Evolutionary conservation across 2,113 vertebrate species (phyloP).

Genomic region (Grus americana): DNA sequence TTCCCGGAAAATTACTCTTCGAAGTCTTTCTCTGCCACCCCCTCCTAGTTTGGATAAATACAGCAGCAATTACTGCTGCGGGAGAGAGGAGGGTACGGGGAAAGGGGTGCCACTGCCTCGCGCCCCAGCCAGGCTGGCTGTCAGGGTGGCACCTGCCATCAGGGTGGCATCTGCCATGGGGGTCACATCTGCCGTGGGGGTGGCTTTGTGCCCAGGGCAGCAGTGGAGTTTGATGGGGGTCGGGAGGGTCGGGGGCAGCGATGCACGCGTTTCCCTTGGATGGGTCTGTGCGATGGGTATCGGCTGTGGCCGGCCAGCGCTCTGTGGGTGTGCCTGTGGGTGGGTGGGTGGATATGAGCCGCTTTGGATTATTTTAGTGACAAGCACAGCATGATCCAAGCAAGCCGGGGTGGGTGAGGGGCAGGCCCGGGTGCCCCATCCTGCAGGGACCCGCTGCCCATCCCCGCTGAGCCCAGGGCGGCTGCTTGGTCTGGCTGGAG

Average conservation of each 20-base stretch:
- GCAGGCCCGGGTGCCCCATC: not conserved
- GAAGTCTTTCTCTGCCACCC: slow-evolving; percentile 62
- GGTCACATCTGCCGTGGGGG: not conserved
- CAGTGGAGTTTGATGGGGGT: rapidly evolving
- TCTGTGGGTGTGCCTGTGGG: too few relatives aligned
- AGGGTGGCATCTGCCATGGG: not conserved
- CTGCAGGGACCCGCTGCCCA: rapidly evolving
- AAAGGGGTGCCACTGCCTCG: not conserved
- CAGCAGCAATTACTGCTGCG: slow-evolving; percentile 41
- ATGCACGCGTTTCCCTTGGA: rapidly evolving
- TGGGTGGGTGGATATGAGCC: rapidly evolving
- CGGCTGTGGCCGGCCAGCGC: rapidly evolving
- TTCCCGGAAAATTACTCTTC: slow-evolving; percentile 56
- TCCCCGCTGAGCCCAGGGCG: not conserved
- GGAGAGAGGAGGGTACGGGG: not conserved
- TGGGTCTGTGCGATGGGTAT: rapidly evolving
- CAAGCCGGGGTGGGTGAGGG: not conserved
- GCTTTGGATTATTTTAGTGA: rapidly evolving
- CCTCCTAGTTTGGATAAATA: slow-evolving; percentile 62
- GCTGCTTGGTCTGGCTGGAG: not conserved
- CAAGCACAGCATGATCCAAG: rapidly evolving
- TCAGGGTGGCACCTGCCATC: not conserved
- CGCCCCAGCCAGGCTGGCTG: not conserved
- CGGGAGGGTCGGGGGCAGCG: rapidly evolving
- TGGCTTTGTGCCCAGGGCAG: not conserved